Conservation (phyloP, 2,113 vertebrate genomes). For the Macquaria australasica region DNA sequence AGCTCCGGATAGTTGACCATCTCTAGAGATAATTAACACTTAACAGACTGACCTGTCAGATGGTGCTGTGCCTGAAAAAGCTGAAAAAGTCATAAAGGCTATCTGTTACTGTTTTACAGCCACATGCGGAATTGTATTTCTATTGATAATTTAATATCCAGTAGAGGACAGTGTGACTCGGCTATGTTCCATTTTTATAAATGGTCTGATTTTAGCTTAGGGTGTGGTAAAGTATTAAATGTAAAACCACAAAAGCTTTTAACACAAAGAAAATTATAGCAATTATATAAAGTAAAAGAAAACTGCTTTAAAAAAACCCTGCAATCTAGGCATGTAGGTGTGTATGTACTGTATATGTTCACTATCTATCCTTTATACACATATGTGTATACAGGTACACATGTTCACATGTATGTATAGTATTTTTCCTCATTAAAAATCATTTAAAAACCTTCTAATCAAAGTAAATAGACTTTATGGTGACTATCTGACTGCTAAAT, state of each 20-base stretch:
- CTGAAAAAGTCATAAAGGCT: not conserved
- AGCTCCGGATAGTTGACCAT: not conserved
- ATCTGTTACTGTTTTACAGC: not conserved
- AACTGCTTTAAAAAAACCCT: not conserved
- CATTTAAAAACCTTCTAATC: too few relatives aligned
- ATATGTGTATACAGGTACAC: too few relatives aligned
- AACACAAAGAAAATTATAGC: not conserved
- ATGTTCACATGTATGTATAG: too few relatives aligned
- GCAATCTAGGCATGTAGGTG: not conserved
- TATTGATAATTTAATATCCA: not conserved
- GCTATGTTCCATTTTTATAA: not conserved
- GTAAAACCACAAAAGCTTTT: not conserved
- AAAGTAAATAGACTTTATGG: too few relatives aligned
- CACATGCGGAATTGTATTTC: not conserved
- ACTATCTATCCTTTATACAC: too few relatives aligned
- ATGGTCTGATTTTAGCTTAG: not conserved
- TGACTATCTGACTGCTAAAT: too few relatives aligned
- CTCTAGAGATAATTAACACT: not conserved
- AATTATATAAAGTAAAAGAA: not conserved
- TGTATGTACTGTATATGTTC: not conserved
- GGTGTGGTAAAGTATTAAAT: not conserved
- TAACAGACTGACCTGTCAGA: not conserved
- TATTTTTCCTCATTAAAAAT: too few relatives aligned
- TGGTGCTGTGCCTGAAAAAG: not conserved
- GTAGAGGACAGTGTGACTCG: not conserved